Base-by-base conservation (phyloP, 2,113 vertebrate species). In the Dunckerocampus dactyliophorus region DNA sequence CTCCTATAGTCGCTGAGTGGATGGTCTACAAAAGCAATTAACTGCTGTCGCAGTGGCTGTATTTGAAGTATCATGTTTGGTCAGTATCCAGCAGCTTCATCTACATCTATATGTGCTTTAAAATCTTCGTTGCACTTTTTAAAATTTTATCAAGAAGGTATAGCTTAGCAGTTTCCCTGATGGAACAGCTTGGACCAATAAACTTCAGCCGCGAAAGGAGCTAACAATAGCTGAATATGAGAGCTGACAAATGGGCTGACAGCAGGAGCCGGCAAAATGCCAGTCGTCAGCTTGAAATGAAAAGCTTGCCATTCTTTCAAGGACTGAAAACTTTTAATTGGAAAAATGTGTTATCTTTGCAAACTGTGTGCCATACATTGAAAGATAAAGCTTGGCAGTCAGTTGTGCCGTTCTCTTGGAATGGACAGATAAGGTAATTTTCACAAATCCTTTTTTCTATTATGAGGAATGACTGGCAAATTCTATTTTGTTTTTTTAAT, bases 301-400 rank as follows among this genome's bases (percentile, higher is more conserved):
- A 54, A 54, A 34, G 50, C 16, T 24, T 13, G 16, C 9, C 52
- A 55, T 39, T 55, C 28, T 55, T 55, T 19, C 52, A 37, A 37
- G 9, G 17, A 55, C 20, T 12, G 22, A 24, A 28, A 51, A 50
- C 52, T 55, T 55, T 55, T 19, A 55, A 55, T 39, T 39, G 53
- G 53, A 53, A 51, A 28, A 53, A n/a, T 34, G 51, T 17, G 15
- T 55, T 55, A 55, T 19, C 53, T 19, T 1, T 39, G 31, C 10
- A 37, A 43, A 43, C 39, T 2, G 13, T 4, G 12, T 14, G 13
- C 12, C 17, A 12, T 19, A 37, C 28, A 6, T 12, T 4, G 52
- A 14, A 37, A 54, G 12, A 37, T 54, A 37, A 52, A 24, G 15
- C 24, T 53, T 3, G 7, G 50, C 22, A 17, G 31, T 34, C 31